A percentile compares a stretch with the other conserved stretches of the same genome.
These are phyloP conservation scores for Aldrovandia affinis DNA, from an alignment of 2,797 vertebrate genomes.

Conservation along the genomic window DNA sequence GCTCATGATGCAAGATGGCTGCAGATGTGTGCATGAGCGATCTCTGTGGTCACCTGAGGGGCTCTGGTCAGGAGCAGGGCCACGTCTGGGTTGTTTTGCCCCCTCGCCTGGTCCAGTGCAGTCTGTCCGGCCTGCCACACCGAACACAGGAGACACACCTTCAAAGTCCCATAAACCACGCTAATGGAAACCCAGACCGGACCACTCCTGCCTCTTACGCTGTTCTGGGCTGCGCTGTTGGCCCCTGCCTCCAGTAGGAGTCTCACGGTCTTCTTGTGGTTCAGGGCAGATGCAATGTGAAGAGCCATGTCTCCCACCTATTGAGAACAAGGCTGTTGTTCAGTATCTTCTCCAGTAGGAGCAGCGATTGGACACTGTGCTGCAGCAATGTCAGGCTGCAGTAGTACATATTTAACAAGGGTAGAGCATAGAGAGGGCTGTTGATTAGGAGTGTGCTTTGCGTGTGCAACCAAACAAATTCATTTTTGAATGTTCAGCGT, in stretches of 20 bases:
- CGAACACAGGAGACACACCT: neutral
- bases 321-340: neutral
- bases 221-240: conserved; percentile 78
- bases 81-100: conserved; percentile 82
- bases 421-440: too few relatives aligned
- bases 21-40: too few relatives aligned
- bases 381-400: too few relatives aligned
- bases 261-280: conserved; percentile 86
- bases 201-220: conserved; percentile 67
- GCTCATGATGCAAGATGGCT: too few relatives aligned
- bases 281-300: conserved; percentile 86
- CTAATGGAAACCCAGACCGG: too few relatives aligned
- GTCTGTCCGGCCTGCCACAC: conserved; percentile 81
- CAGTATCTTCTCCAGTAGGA: neutral
- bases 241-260: conserved; percentile 84
- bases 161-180: too few relatives aligned
- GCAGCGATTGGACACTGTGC: too few relatives aligned
- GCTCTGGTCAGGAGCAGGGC: conserved; percentile 83
- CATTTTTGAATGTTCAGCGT: too few relatives aligned
- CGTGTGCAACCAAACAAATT: too few relatives aligned
- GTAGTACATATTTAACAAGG: too few relatives aligned
- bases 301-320: conserved; percentile 89
- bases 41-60: conserved; percentile 75
- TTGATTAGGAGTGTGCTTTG: too few relatives aligned
- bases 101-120: conserved; percentile 84